A percentile compares a stretch with the other conserved stretches of the same genome.
Evolutionary conservation across 92 coral and sea anemone species (phyloP).

Genomic region (Palythoa grandis): DNA sequence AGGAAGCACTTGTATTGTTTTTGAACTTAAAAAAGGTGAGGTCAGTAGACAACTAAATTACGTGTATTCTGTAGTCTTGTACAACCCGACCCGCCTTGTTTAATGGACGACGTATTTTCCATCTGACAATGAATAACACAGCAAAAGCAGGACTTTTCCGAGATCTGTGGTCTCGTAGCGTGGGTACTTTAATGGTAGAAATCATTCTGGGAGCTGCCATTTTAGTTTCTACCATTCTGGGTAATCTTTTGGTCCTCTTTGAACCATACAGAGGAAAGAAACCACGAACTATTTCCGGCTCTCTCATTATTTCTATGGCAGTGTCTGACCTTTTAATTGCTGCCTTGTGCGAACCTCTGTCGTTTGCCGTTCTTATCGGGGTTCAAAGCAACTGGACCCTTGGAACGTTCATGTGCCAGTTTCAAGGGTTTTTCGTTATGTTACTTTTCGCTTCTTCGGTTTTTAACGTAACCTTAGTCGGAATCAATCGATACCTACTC

Average conservation of each 20-base stretch:
- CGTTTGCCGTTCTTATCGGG: conserved; percentile 46
- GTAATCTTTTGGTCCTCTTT: conserved; percentile 56
- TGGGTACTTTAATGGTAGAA: neutral
- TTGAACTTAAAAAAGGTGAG: too few species aligned
- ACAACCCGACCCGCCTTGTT: too few species aligned
- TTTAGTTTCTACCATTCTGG: conserved; percentile 56
- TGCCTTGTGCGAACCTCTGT: conserved; percentile 64
- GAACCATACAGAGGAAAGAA: conserved; percentile 54
- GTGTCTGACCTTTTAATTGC: conserved; percentile 67
- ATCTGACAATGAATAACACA: conserved; percentile 10
- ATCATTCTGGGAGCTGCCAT: conserved; percentile 31
- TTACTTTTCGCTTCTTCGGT: conserved; percentile 63
- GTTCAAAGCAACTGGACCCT: conserved; percentile 59
- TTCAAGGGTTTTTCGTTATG: conserved; percentile 66
- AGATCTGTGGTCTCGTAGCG: conserved; percentile 17
- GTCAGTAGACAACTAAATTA: too few species aligned
- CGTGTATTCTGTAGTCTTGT: too few species aligned
- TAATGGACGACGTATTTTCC: too few species aligned
- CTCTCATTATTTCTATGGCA: conserved; percentile 68
- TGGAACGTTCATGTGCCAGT: conserved; percentile 58
- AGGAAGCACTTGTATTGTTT: too few species aligned
- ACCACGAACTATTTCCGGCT: conserved; percentile 59
- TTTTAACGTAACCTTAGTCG: conserved; percentile 69
- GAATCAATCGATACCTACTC: conserved; percentile 71
- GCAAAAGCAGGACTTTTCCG: conserved; percentile 1